Evolutionary conservation across 2,888 invertebrate genomes (phyloP).

Genomic region (Drosophila dives): DNA sequence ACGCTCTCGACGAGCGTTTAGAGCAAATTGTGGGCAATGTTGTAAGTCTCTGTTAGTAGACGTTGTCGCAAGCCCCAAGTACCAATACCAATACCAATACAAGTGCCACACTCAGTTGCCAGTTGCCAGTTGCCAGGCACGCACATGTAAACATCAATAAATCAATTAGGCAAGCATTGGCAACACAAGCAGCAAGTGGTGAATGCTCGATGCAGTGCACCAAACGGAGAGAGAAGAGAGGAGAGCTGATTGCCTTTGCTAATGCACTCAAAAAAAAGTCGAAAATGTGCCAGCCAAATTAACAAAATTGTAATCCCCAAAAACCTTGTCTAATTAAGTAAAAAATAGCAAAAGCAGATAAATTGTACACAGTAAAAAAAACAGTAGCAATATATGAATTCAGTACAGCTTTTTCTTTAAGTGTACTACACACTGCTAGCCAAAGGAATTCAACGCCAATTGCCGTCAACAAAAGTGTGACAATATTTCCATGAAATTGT

Average conservation of each 20-base stretch:
- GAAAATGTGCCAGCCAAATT: background rate
- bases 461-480: constrained; percentile 75
- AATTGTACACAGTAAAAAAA: background rate
- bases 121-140: constrained; percentile 64
- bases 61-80: constrained; percentile 10
- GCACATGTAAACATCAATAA: constrained; percentile 84
- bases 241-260: constrained; percentile 22
- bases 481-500: constrained; percentile 78
- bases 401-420: background rate
- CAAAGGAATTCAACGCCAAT: constrained; percentile 76
- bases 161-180: constrained; percentile 83
- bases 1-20: constrained; percentile 77
- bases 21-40: constrained; percentile 79
- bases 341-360: background rate
- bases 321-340: background rate
- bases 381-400: background rate
- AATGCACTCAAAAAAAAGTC: constrained; percentile 6
- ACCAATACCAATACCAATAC: constrained; percentile 9
- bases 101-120: constrained; percentile 30
- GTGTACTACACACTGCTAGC: constrained; percentile 9
- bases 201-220: constrained; percentile 51
- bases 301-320: background rate
- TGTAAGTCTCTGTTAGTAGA: constrained; percentile 57
- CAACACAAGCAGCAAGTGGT: constrained; percentile 57
- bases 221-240: constrained; percentile 4